Percentiles rank a stretch among this genome's conserved stretches.
Evolutionary conservation across 2,113 vertebrate genomes (phyloP).

Genomic region (Pangasianodon gigas): DNA sequence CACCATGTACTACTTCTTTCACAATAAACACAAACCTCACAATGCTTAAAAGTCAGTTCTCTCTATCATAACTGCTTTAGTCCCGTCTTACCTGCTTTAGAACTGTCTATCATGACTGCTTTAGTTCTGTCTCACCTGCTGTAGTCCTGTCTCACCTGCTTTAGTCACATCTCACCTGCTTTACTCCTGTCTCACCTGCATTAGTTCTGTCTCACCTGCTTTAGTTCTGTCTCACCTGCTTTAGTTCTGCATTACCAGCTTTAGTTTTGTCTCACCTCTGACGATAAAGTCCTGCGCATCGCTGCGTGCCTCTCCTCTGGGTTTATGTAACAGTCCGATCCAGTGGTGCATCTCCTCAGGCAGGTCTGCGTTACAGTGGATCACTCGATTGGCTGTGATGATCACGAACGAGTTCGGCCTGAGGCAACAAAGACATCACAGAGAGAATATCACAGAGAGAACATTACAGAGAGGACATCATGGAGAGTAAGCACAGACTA

Average conservation of each 20-base stretch:
- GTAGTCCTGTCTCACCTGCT: not conserved
- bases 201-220: not conserved
- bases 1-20: too few relatives aligned
- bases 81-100: not conserved
- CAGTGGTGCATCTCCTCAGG: conserved; percentile 95
- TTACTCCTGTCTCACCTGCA: not conserved
- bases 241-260: not conserved
- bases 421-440: not conserved
- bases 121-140: not conserved
- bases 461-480: not conserved
- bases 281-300: conserved; percentile 90
- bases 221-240: not conserved
- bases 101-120: too few relatives aligned
- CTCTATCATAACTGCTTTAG: too few relatives aligned
- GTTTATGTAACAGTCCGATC: conserved; percentile 91
- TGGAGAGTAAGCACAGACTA: not conserved
- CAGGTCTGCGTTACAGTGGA: conserved; percentile 90
- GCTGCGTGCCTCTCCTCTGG: conserved; percentile 85
- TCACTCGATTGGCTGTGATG: conserved; percentile 90
- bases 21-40: not conserved
- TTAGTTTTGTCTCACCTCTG: conserved; percentile 72
- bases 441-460: not conserved
- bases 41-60: not conserved
- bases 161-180: not conserved
- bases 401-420: conserved; percentile 94